phyloP scores from a whole-genome alignment of 1,140 invertebrate species.

The Drosophila baimaii region DNA sequence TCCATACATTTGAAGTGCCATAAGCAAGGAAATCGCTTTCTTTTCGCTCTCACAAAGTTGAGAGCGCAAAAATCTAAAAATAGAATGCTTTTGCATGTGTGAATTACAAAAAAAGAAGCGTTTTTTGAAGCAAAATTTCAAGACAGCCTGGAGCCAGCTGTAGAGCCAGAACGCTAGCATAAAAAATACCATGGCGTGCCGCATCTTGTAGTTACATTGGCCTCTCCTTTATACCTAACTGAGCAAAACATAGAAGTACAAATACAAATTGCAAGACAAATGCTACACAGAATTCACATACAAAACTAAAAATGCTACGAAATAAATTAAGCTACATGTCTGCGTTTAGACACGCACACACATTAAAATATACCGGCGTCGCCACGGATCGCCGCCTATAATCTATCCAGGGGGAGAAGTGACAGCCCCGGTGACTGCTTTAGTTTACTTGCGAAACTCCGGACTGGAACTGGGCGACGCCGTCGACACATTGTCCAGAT shows the following conservation, averaged over 20 bases:
- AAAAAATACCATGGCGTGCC: too few relatives aligned
- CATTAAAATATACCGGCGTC: constrained; percentile 32
- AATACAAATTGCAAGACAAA: constrained; percentile 22
- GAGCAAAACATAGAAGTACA: constrained; percentile 32
- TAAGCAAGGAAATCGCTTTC: too few relatives aligned
- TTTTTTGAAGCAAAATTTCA: too few relatives aligned
- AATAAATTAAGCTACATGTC: constrained; percentile 45
- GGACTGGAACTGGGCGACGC: constrained; percentile 78
- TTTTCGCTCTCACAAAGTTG: too few relatives aligned
- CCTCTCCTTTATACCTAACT: constrained; percentile 29
- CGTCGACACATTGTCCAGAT: constrained; percentile 69
- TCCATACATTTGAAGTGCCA: too few relatives aligned
- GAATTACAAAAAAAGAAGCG: too few relatives aligned
- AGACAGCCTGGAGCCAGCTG: too few relatives aligned
- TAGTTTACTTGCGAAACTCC: constrained; percentile 62
- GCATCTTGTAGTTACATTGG: too few relatives aligned
- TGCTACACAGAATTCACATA: constrained; percentile 30
- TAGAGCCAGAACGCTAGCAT: too few relatives aligned
- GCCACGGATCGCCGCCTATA: constrained; percentile 7
- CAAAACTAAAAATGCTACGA: constrained; percentile 43
- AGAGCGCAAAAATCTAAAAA: too few relatives aligned
- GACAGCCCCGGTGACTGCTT: constrained; percentile 5
- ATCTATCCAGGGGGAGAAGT: constrained; percentile 27
- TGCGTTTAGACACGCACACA: constrained; percentile 7
- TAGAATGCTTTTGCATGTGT: too few relatives aligned